Conservation (phyloP, 1,140 invertebrate species). For the Rhyzopertha dominica region DNA sequence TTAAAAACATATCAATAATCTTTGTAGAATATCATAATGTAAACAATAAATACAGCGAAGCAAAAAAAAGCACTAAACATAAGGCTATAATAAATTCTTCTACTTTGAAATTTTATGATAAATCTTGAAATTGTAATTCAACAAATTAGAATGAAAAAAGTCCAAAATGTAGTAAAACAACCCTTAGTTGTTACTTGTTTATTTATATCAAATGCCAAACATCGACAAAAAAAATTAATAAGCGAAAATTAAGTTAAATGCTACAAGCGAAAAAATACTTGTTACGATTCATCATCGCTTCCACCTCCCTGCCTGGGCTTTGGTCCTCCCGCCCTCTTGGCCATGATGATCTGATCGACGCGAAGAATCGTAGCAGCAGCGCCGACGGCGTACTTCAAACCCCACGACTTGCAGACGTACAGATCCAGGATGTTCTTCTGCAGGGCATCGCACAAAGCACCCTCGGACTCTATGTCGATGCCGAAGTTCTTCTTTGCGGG, state of each 20-base stretch:
- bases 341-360: constrained; percentile 99
- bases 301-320: constrained; percentile 66
- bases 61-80: too few species aligned
- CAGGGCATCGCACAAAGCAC: constrained; percentile 66
- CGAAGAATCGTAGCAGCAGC: constrained; percentile 90
- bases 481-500: constrained; percentile 78
- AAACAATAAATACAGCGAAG: too few species aligned
- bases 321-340: constrained; percentile 93
- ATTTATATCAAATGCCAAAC: too few species aligned
- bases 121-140: too few species aligned
- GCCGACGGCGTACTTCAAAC: constrained; percentile 88
- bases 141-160: too few species aligned
- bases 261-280: constrained; percentile 6
- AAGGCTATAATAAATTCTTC: too few species aligned
- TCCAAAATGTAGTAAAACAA: too few species aligned
- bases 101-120: too few species aligned
- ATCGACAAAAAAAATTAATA: too few species aligned
- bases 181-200: too few species aligned
- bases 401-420: constrained; percentile 87
- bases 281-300: constrained; percentile 64
- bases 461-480: constrained; percentile 80
- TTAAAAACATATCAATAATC: too few species aligned
- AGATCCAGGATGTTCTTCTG: constrained; percentile 79
- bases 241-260: not conserved
- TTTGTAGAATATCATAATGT: too few species aligned